phyloP scores from a whole-genome alignment of 1,140 invertebrate species.

The Orchestia grillus region DNA sequence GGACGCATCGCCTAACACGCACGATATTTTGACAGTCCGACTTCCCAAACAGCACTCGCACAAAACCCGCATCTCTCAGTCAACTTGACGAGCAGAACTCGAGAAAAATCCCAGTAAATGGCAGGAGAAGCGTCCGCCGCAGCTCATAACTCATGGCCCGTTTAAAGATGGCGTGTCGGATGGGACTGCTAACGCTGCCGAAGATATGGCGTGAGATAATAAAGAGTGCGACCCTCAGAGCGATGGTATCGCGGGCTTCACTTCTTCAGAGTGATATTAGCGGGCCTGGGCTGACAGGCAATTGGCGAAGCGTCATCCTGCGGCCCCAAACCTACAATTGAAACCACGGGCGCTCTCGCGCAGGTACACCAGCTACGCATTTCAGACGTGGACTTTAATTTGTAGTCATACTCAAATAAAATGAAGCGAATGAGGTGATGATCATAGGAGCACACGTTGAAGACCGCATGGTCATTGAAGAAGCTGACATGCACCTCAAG shows the following conservation, averaged over 20 bases:
- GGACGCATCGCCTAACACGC: not conserved
- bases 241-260: conserved; percentile 17
- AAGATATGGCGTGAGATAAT: conserved; percentile 44
- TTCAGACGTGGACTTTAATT: not conserved
- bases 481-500: not conserved
- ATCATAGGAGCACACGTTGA: not conserved
- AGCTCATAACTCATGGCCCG: not conserved
- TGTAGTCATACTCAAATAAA: not conserved
- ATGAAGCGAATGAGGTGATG: not conserved
- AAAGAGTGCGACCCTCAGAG: not conserved
- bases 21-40: not conserved
- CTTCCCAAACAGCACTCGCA: not conserved
- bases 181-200: not conserved
- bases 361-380: not conserved
- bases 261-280: conserved; percentile 37
- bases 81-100: not conserved
- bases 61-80: not conserved
- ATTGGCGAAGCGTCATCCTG: not conserved
- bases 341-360: not conserved
- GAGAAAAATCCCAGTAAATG: not conserved
- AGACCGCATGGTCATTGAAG: not conserved
- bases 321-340: not conserved
- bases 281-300: not conserved
- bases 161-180: not conserved
- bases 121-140: not conserved